Conservation (phyloP, 1,140 invertebrate genomes). For the Asobara japonica region DNA sequence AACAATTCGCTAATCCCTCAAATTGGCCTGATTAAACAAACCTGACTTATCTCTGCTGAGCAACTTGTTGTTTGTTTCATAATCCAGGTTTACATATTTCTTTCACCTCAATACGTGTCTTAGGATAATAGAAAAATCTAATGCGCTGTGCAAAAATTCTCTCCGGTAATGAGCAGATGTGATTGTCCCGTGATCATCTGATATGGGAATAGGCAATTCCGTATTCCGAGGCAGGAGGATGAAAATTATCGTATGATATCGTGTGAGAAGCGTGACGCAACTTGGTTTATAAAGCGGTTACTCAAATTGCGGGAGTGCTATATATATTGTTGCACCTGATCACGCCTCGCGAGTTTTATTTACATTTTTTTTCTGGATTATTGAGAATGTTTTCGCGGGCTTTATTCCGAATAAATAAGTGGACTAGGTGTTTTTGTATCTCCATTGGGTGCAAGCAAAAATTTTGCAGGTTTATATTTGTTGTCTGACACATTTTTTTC, state of each 20-base stretch:
- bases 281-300: not conserved
- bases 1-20: not conserved
- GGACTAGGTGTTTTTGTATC: too few species aligned
- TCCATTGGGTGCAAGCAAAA: too few species aligned
- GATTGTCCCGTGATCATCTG: not conserved
- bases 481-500: too few species aligned
- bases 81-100: not conserved
- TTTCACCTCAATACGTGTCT: constrained; percentile 7
- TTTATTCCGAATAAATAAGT: too few species aligned
- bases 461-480: too few species aligned
- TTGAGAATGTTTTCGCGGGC: too few species aligned
- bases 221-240: not conserved
- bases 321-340: not conserved
- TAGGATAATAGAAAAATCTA: not conserved
- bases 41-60: too few species aligned
- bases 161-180: not conserved
- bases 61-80: not conserved
- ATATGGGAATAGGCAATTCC: not conserved
- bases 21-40: too few species aligned
- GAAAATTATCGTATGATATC: too few species aligned
- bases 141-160: not conserved
- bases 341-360: not conserved
- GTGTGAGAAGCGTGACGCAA: not conserved
- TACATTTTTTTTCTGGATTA: too few species aligned
- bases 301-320: not conserved